A percentile compares a stretch with the other conserved stretches of the same genome.
phyloP scores from a whole-genome alignment of 2,797 vertebrate species.

The Anguilla marmorata region DNA sequence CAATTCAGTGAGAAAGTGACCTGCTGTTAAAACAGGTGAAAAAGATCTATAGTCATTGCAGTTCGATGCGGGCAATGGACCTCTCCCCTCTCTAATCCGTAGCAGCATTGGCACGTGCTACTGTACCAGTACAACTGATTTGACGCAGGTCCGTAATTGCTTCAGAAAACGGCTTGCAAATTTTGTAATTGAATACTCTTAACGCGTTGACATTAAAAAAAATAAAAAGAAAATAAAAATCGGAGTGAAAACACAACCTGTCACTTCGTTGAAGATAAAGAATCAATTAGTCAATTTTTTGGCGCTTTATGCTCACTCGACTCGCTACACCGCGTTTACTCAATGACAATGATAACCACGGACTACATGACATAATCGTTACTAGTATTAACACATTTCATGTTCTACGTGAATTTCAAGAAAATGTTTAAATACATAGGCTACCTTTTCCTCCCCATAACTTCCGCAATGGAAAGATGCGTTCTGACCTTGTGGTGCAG shows the following conservation, averaged over 20 bases:
- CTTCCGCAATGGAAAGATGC: background rate
- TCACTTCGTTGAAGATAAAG: background rate
- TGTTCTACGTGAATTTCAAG: background rate
- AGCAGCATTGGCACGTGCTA: background rate
- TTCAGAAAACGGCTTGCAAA: background rate
- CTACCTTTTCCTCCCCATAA: background rate
- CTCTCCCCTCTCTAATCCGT: background rate
- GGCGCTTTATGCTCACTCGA: background rate
- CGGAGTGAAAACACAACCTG: background rate
- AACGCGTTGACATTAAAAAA: background rate
- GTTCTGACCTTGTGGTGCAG: slow-evolving; percentile 7
- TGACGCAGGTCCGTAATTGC: background rate
- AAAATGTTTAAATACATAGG: background rate
- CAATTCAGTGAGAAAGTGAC: background rate
- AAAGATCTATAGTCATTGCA: slow-evolving; percentile 2
- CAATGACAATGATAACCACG: background rate
- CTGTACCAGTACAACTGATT: background rate
- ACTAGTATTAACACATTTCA: background rate
- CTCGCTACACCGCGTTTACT: background rate
- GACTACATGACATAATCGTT: background rate
- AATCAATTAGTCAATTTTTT: background rate
- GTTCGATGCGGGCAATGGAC: background rate
- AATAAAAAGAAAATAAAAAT: background rate
- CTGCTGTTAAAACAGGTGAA: background rate
- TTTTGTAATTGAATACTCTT: background rate